Conservation (phyloP, 2,888 invertebrate species). For the Myopa testacea region DNA sequence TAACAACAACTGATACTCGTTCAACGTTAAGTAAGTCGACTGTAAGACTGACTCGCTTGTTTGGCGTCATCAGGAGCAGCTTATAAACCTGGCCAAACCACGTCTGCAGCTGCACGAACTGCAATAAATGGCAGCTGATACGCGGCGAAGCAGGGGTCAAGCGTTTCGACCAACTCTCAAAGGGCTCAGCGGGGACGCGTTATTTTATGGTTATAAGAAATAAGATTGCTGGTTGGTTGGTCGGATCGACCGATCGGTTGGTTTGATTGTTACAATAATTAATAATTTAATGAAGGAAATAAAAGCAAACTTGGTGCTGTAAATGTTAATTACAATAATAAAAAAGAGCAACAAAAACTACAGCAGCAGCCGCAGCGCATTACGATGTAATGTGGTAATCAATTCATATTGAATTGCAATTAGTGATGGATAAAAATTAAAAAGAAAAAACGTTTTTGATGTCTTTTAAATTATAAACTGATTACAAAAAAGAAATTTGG, state of each 20-base stretch:
- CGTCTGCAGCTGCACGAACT: not conserved
- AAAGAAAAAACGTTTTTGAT: no score
- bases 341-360: not conserved
- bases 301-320: not conserved
- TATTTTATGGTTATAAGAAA: no score
- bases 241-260: constrained; percentile 7
- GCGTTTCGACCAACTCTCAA: no score
- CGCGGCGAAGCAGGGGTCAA: not conserved
- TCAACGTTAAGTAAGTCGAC: no score
- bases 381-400: no score
- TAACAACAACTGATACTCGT: not conserved
- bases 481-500: no score
- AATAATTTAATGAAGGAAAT: not conserved
- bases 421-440: no score
- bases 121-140: constrained; percentile 12
- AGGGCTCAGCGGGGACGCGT: no score
- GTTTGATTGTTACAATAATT: not conserved
- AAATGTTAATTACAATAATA: constrained; percentile 16
- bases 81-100: not conserved
- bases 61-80: no score
- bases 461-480: no score
- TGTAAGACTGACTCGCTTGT: not conserved
- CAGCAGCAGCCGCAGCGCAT: not conserved
- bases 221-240: not conserved
- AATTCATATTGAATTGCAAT: no score